Percentiles rank a stretch among this genome's conserved stretches.
These are phyloP conservation scores for Synchiropus splendidus DNA, from an alignment of 2,113 vertebrate species.

Conservation along the genomic window DNA sequence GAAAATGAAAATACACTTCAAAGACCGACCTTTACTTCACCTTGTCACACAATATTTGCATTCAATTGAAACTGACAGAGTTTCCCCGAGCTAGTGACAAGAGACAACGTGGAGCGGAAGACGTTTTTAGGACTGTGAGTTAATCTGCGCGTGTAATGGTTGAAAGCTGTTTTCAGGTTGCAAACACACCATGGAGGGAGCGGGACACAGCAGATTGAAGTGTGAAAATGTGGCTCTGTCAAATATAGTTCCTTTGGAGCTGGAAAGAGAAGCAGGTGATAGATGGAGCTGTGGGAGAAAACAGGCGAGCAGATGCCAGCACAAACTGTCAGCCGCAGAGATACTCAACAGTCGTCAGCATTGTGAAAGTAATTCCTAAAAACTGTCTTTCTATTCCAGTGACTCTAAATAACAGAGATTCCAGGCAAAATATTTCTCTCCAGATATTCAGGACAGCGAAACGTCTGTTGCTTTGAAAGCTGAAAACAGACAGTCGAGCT, in stretches of 20 bases:
- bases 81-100: slow-evolving; percentile 18
- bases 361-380: slow-evolving; percentile 33
- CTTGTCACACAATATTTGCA: slow-evolving; percentile 40
- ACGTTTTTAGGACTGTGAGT: slow-evolving; percentile 8
- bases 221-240: slow-evolving; percentile 27
- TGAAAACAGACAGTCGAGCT: slow-evolving; percentile 19
- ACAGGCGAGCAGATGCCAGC: slow-evolving; percentile 15
- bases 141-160: not conserved
- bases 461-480: slow-evolving; percentile 13
- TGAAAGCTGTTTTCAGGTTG: slow-evolving; percentile 15
- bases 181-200: slow-evolving; percentile 6
- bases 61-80: slow-evolving; percentile 15
- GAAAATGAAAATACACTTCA: slow-evolving; percentile 42
- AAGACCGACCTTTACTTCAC: slow-evolving; percentile 34
- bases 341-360: slow-evolving; percentile 28
- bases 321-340: too few relatives aligned
- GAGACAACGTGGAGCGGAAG: not conserved
- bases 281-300: slow-evolving; percentile 15
- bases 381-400: slow-evolving; percentile 14
- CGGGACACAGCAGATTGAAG: slow-evolving; percentile 21
- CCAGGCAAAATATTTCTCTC: slow-evolving; percentile 20
- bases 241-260: slow-evolving; percentile 37
- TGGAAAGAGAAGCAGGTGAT: slow-evolving; percentile 15
- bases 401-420: slow-evolving; percentile 16
- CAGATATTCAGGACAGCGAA: slow-evolving; percentile 21